phyloP scores from a whole-genome alignment of 1,140 invertebrate species.

The Micrasema longulum region DNA sequence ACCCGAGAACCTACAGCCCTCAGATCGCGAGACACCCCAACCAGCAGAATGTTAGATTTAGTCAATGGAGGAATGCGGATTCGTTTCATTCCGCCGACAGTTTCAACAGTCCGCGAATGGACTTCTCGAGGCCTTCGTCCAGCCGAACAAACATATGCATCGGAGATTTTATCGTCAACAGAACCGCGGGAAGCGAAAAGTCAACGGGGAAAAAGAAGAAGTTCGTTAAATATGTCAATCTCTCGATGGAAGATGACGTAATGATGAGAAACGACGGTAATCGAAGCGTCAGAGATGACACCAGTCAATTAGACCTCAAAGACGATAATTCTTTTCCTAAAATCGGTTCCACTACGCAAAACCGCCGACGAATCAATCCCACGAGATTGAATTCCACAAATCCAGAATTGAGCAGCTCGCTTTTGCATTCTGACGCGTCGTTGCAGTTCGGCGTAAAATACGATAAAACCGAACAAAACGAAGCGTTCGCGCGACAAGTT shows the following conservation, averaged over 20 bases:
- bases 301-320: conserved; percentile 60
- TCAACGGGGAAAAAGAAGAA: conserved; percentile 59
- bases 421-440: conserved; percentile 57
- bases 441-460: conserved; percentile 47
- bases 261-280: conserved; percentile 51
- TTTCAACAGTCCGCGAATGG: background rate
- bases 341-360: conserved; percentile 60
- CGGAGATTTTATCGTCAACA: conserved; percentile 59
- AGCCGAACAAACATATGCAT: conserved; percentile 59
- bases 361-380: conserved; percentile 64
- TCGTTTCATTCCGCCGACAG: conserved; percentile 5
- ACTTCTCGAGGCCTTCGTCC: conserved; percentile 22
- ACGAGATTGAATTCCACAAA: conserved; percentile 60
- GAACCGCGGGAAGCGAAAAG: background rate
- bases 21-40: background rate
- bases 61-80: conserved; percentile 4
- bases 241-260: conserved; percentile 55
- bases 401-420: conserved; percentile 58
- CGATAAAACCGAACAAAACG: conserved; percentile 57
- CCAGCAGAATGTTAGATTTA: background rate
- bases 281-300: conserved; percentile 51
- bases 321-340: conserved; percentile 63
- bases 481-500: conserved; percentile 62
- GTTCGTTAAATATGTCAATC: conserved; percentile 56
- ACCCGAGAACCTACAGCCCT: background rate